Base-by-base conservation (phyloP, 2,797 vertebrate species). In the Astyanax mexicanus region DNA sequence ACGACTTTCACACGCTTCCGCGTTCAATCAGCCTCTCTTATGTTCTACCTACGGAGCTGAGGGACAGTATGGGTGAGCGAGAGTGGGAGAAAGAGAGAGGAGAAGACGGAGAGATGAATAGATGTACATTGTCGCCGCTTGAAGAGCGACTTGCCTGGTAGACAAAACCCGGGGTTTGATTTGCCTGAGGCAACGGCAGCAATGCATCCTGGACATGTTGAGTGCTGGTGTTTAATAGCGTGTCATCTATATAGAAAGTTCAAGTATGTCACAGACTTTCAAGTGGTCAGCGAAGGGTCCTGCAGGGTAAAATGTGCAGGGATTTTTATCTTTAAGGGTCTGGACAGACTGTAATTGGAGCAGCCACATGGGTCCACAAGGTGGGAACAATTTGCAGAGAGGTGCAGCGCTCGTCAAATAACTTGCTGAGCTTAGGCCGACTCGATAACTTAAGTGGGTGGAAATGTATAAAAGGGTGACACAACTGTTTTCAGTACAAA, bases 1-100 rank as follows among this genome's bases (percentile, higher is more conserved):
- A 79, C 75, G 74, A 82, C 82, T 64, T 73, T 79, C 29, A 77
- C 81, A 61, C 52, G 55, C 42, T 69, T 58, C 29, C 52, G 42
- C 64, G 76, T 72, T 82, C 74, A 82, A 79, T 85, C 51, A 42
- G 27, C 7, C 64, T 61, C 73, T 69, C 44, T 85, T 66, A 80
- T 82, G 86, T 82, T 60, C 86, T 68, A 84, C 78, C 77, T 61
- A 70, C 37, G 13, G 19, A 11, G 55, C 45, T 17, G 57, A 49
- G 0, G 35, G 23, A 47, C 32, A 44, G 23, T 8, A 23, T 21
- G 6, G 21, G 70, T 19, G 27, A 15, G 19, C 29, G 42, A 72
- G 21, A 21, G 55, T 29, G 44, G 15, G 25, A 49, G 55, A 35
- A 29, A 45, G 23, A 32, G 57, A 51, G 44, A 38, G 37, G 21